Percentiles rank a stretch among this genome's conserved stretches.
phyloP scores from a whole-genome alignment of 2,113 vertebrate species.

The Clarias batrachus region DNA sequence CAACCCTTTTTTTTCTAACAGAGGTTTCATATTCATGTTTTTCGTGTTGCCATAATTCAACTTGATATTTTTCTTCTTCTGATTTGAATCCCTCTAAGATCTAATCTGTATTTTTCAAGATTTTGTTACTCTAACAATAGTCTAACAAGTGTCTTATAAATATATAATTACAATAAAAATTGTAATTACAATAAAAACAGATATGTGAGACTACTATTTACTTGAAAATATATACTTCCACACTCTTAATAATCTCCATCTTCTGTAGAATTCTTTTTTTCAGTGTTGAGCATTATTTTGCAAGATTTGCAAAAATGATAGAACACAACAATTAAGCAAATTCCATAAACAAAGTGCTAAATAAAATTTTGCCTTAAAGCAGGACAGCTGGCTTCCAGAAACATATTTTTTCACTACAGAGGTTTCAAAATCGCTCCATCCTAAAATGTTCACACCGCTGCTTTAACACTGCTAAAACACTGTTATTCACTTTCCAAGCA shows the following conservation, averaged over 20 bases:
- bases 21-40: background rate
- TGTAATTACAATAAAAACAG: background rate
- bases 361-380: background rate
- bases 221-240: background rate
- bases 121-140: background rate
- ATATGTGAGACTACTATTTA: background rate
- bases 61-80: background rate
- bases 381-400: background rate
- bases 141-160: background rate
- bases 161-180: background rate
- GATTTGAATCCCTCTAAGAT: too few relatives aligned
- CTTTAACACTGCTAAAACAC: conserved; percentile 13
- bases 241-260: background rate
- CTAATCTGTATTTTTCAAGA: background rate
- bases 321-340: background rate
- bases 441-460: background rate
- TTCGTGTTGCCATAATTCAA: background rate
- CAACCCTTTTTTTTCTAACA: background rate
- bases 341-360: background rate
- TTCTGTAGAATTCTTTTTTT: background rate
- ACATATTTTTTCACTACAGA: background rate
- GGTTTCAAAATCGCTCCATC: background rate
- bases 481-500: background rate
- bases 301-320: background rate
- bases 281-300: background rate